These are phyloP conservation scores for Tinea trinotella DNA, from an alignment of 2,888 invertebrate species.

Conservation along the genomic window DNA sequence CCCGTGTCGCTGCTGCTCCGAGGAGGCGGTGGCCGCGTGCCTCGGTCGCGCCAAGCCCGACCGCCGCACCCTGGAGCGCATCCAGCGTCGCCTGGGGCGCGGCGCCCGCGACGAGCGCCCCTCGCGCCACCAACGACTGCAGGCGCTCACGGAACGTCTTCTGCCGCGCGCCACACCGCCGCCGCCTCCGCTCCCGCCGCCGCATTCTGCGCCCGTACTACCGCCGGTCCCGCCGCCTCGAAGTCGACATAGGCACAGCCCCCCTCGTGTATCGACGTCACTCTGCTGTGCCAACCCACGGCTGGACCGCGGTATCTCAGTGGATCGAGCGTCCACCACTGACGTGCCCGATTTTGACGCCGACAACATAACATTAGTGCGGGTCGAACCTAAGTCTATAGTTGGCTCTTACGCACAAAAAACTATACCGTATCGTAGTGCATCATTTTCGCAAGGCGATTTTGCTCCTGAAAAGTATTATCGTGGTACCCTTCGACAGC, in stretches of 20 bases:
- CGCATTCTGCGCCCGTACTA: slow-evolving; percentile 53
- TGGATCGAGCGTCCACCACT: slow-evolving; percentile 50
- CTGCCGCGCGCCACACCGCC: slow-evolving; percentile 70
- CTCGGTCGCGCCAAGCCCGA: slow-evolving; percentile 65
- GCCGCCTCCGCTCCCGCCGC: slow-evolving; percentile 54
- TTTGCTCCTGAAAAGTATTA: slow-evolving; percentile 74
- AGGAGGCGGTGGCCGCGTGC: slow-evolving; percentile 69
- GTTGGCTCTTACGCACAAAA: slow-evolving; percentile 76
- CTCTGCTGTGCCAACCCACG: slow-evolving; percentile 22
- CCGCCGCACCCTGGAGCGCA: slow-evolving; percentile 83
- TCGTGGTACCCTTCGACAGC: slow-evolving; percentile 45
- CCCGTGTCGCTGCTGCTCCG: slow-evolving; percentile 71
- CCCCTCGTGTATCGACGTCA: slow-evolving; percentile 34
- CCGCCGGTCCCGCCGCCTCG: slow-evolving; percentile 73
- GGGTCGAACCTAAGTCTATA: slow-evolving; percentile 73
- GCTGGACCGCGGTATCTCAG: slow-evolving; percentile 43
- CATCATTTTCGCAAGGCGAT: slow-evolving; percentile 91
- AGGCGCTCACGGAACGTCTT: slow-evolving; percentile 85
- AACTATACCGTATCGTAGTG: slow-evolving; percentile 83
- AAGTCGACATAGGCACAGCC: slow-evolving; percentile 64
- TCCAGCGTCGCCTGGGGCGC: slow-evolving; percentile 75
- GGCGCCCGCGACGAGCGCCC: slow-evolving; percentile 68
- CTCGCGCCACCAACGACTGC: slow-evolving; percentile 84
- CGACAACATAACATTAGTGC: slow-evolving; percentile 63
- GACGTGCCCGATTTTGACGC: slow-evolving; percentile 54